A percentile compares a stretch with the other conserved stretches of the same genome.
These are phyloP conservation scores for Myodes glareolus DNA, from an alignment of 2,113 vertebrate species.

Conservation along the genomic window DNA sequence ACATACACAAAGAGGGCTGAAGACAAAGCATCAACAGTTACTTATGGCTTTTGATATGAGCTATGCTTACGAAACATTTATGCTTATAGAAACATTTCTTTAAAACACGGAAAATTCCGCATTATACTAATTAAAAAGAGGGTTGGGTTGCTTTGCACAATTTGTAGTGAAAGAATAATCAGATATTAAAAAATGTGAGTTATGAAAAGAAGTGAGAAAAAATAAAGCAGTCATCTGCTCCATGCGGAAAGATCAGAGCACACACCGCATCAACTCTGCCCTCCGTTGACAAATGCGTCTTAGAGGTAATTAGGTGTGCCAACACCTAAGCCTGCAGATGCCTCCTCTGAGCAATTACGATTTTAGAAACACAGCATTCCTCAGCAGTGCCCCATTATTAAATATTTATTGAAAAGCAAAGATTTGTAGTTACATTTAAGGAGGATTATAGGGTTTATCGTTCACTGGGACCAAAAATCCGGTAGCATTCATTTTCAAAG, in stretches of 20 bases:
- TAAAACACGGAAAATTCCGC: not conserved
- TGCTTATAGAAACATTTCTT: not conserved
- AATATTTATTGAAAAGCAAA: slow-evolving; percentile 68
- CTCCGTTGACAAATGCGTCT: not conserved
- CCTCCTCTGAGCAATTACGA: slow-evolving; percentile 25
- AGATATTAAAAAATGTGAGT: not conserved
- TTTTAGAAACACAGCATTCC: slow-evolving; percentile 33
- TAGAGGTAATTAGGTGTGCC: not conserved
- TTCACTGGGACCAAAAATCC: slow-evolving; percentile 31
- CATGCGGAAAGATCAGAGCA: not conserved
- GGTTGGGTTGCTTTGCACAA: not conserved
- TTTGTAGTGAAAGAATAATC: not conserved
- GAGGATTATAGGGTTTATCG: slow-evolving; percentile 57
- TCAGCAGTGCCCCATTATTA: slow-evolving; percentile 38
- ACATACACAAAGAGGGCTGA: not conserved
- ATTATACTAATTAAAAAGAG: not conserved
- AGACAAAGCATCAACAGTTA: not conserved
- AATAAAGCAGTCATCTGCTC: not conserved
- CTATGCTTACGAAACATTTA: not conserved
- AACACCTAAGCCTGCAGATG: slow-evolving; percentile 8
- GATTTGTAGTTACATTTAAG: slow-evolving; percentile 56
- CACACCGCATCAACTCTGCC: not conserved
- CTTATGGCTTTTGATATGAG: not conserved
- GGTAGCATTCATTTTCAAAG: not conserved
- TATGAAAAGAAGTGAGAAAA: not conserved